Conservation (phyloP, 2,888 invertebrate species). For the Sinopyrophorus schimmeli region DNA sequence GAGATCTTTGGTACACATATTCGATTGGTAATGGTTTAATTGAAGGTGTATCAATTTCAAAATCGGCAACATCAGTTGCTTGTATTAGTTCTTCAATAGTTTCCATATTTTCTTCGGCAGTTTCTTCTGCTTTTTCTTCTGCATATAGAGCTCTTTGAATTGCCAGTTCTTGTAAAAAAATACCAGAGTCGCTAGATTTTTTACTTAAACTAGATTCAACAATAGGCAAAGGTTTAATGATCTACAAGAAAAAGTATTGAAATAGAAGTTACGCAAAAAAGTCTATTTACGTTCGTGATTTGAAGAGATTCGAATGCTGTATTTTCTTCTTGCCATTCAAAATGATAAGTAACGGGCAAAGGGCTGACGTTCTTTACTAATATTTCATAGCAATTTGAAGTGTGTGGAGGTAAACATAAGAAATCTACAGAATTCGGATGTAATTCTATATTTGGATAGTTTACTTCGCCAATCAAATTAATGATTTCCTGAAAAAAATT, state of each 20-base stretch:
- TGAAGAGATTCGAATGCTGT: conserved; percentile 1
- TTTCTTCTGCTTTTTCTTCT: neutral
- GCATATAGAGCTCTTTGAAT: neutral
- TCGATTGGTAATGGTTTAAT: conserved; percentile 10
- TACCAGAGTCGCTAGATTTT: conserved; percentile 15
- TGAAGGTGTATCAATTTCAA: conserved; percentile 9
- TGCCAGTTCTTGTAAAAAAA: conserved; percentile 5
- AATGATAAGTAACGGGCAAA: conserved; percentile 55
- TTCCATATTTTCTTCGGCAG: neutral
- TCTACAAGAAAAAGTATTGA: conserved; percentile 1
- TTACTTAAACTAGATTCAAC: conserved; percentile 6
- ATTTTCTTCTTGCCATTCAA: conserved; percentile 40
- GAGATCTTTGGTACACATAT: conserved; percentile 22
- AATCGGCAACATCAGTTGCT: neutral
- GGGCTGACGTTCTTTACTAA: conserved; percentile 60
- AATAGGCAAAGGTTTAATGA: neutral
- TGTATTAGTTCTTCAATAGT: neutral
- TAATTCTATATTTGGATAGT: conserved; percentile 69
- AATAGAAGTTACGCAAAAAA: neutral
- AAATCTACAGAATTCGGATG: conserved; percentile 63
- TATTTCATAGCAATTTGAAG: conserved; percentile 54
- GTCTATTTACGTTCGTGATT: neutral
- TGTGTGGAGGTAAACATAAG: conserved; percentile 61
- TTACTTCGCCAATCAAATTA: conserved; percentile 64
- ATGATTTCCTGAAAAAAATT: conserved; percentile 62